These are phyloP conservation scores for Pocota personata DNA, from an alignment of 2,888 invertebrate genomes.

Conservation along the genomic window DNA sequence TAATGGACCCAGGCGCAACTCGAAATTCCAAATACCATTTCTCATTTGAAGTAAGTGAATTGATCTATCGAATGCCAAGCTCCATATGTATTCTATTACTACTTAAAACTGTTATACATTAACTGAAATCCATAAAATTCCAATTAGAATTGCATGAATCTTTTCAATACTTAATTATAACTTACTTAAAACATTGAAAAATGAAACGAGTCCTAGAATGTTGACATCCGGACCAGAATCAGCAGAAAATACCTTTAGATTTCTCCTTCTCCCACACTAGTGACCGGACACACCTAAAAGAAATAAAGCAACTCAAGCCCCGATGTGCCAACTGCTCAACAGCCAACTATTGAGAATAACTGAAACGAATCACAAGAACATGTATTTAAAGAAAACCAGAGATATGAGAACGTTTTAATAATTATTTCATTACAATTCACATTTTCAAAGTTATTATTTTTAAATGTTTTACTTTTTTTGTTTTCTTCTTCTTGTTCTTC, in stretches of 20 bases:
- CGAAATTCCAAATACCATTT: background rate
- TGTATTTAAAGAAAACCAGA: constrained; percentile 70
- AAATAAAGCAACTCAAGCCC: constrained; percentile 55
- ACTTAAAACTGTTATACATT: background rate
- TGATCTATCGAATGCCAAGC: background rate
- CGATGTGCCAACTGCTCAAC: constrained; percentile 16
- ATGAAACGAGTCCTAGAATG: background rate
- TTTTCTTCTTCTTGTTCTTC: constrained; percentile 29
- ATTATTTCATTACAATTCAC: constrained; percentile 74
- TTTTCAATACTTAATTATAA: background rate
- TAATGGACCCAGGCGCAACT: background rate
- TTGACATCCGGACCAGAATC: background rate
- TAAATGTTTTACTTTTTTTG: constrained; percentile 51
- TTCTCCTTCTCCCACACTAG: background rate
- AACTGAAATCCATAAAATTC: background rate
- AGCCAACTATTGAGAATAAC: background rate
- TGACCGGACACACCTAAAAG: constrained; percentile 12
- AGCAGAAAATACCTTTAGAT: background rate
- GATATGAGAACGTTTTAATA: constrained; percentile 74
- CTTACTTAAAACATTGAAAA: background rate
- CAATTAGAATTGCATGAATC: background rate
- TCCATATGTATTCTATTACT: background rate
- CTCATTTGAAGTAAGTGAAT: background rate
- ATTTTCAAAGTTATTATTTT: constrained; percentile 73
- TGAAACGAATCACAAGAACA: constrained; percentile 65